Evolutionary conservation across 2,113 vertebrate species (phyloP).

Genomic region (Aegithalos caudatus): DNA sequence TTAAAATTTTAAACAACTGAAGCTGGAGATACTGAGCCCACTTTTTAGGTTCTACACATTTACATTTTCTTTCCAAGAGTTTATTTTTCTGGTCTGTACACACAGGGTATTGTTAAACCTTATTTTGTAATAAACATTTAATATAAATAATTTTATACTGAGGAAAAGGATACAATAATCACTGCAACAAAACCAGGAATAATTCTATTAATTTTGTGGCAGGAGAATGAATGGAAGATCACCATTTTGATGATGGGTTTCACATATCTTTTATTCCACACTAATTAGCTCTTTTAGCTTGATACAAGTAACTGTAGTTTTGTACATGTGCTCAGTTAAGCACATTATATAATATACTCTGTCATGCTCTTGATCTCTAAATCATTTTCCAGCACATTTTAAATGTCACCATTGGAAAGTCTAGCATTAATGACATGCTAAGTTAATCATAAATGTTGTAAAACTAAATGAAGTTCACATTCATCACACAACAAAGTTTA

Average conservation of each 20-base stretch:
- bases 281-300: not conserved
- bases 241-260: not conserved
- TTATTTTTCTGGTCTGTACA: not conserved
- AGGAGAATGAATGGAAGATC: not conserved
- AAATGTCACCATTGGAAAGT: not conserved
- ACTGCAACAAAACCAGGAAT: not conserved
- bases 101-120: not conserved
- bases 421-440: not conserved
- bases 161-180: not conserved
- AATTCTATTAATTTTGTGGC: not conserved
- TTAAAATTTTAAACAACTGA: not conserved
- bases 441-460: not conserved
- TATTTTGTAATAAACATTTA: not conserved
- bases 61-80: not conserved
- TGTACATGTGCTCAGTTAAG: fast-evolving
- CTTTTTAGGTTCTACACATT: not conserved
- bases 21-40: not conserved
- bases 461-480: not conserved
- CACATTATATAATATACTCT: not conserved
- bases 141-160: not conserved
- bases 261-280: not conserved
- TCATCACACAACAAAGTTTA: not conserved
- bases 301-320: not conserved
- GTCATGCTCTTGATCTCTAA: not conserved
- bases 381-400: not conserved